A percentile compares a stretch with the other conserved stretches of the same genome.
These are phyloP conservation scores for Sebastes miniatus DNA, from an alignment of 2,797 vertebrate species.

Conservation along the genomic window DNA sequence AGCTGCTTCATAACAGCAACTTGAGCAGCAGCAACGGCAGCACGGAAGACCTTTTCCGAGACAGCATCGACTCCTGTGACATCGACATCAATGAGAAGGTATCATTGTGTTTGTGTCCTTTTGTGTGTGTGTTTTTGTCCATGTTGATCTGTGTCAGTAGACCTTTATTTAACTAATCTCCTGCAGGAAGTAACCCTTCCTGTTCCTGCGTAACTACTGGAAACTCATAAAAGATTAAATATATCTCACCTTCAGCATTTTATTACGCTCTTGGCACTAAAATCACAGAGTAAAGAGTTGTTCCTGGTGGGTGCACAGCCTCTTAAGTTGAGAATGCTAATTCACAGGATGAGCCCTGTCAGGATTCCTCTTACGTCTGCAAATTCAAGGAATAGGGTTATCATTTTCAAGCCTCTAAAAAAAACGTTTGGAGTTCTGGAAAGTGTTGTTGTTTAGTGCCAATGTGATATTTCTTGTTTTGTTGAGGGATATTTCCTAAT, in stretches of 20 bases:
- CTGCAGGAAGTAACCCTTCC: neutral
- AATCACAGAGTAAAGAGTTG: neutral
- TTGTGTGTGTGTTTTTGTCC: neutral
- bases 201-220: neutral
- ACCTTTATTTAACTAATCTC: neutral
- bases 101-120: neutral
- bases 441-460: neutral
- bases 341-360: neutral
- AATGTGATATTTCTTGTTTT: neutral
- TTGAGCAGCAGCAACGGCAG: slow-evolving; percentile 97
- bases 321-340: neutral
- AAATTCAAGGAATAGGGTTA: neutral
- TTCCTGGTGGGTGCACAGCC: neutral
- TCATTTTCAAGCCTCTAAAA: neutral
- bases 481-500: neutral
- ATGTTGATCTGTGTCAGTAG: neutral
- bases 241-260: neutral
- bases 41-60: slow-evolving; percentile 95
- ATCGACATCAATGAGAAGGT: slow-evolving; percentile 97
- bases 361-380: neutral
- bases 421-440: neutral
- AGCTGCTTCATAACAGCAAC: slow-evolving; percentile 96
- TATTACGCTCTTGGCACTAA: neutral
- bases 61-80: slow-evolving; percentile 96
- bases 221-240: neutral